Percentiles rank a stretch among this genome's conserved stretches.
phyloP scores from a whole-genome alignment of 2,113 vertebrate genomes.

The Pangasianodon gigas region DNA sequence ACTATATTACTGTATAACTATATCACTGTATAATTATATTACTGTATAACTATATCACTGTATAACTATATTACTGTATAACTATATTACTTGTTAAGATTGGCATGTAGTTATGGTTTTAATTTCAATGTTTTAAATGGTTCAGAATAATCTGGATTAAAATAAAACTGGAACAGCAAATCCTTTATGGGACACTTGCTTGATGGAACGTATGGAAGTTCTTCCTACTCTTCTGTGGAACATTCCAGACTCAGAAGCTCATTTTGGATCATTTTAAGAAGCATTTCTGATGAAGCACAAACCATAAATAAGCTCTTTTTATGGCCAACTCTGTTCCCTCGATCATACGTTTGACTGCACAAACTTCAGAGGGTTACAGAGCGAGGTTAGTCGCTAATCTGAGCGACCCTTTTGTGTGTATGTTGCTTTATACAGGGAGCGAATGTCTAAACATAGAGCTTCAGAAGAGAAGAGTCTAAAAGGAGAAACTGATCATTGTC shows the following conservation, averaged over 20 bases:
- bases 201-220: neutral
- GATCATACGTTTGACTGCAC: neutral
- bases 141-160: neutral
- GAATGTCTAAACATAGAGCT: neutral
- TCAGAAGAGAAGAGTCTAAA: neutral
- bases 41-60: neutral
- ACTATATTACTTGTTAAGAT: neutral
- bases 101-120: too few relatives aligned
- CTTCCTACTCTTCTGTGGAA: neutral
- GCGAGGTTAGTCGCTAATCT: neutral
- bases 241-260: slow-evolving; percentile 6
- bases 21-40: too few relatives aligned
- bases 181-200: neutral
- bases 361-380: neutral
- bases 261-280: neutral
- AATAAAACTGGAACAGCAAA: neutral
- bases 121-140: neutral
- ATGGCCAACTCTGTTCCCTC: neutral
- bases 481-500: slow-evolving; percentile 21
- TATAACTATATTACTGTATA: too few relatives aligned
- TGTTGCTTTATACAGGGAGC: neutral
- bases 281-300: neutral
- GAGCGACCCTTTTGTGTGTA: neutral
- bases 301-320: neutral
- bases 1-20: neutral